These are phyloP conservation scores for Anseranas semipalmata DNA, from an alignment of 2,113 vertebrate species.

Conservation along the genomic window DNA sequence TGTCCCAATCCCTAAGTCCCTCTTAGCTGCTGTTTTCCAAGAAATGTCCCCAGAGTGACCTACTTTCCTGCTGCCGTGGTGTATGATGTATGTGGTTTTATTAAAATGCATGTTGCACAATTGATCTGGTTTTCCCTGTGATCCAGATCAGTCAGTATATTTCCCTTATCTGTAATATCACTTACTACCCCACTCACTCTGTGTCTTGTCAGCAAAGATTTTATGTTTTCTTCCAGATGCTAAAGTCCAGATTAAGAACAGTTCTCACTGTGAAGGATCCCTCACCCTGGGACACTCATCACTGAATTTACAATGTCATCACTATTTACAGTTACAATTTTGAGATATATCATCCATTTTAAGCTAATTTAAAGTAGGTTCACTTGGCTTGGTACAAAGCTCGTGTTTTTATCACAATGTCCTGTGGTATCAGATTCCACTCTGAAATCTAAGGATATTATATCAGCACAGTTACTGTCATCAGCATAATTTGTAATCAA, in stretches of 20 bases:
- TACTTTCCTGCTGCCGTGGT: background rate
- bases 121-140: background rate
- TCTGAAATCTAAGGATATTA: slow-evolving; percentile 46
- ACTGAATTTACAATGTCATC: background rate
- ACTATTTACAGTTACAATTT: background rate
- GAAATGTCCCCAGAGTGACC: background rate
- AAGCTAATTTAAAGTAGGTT: slow-evolving; percentile 7
- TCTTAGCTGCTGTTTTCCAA: slow-evolving; percentile 13
- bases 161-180: background rate
- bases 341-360: background rate
- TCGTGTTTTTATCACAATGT: background rate
- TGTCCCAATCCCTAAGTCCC: background rate
- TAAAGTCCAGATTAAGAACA: background rate
- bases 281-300: background rate
- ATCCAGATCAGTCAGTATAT: slow-evolving; percentile 35
- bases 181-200: background rate
- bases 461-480: slow-evolving; percentile 31
- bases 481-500: slow-evolving; percentile 66
- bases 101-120: slow-evolving; percentile 7
- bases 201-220: slow-evolving; percentile 14
- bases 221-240: background rate
- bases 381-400: slow-evolving; percentile 5
- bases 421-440: background rate
- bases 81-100: background rate
- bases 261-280: background rate